These are phyloP conservation scores for Tridacna crocea DNA, from an alignment of 2,888 invertebrate genomes.

Conservation along the genomic window DNA sequence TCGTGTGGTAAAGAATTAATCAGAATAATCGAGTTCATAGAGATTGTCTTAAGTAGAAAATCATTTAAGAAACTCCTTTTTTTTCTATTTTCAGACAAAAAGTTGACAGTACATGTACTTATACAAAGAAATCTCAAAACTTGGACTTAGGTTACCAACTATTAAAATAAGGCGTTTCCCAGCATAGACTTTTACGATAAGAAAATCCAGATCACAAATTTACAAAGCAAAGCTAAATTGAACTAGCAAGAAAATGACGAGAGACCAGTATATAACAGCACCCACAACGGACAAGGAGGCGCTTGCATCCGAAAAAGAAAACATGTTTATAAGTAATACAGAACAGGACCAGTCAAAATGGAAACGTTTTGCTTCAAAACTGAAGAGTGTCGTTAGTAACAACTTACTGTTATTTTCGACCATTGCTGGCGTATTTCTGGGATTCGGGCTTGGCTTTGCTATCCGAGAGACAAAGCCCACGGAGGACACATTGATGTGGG, in stretches of 20 bases:
- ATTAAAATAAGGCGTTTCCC: too few species aligned
- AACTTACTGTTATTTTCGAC: conserved; percentile 31
- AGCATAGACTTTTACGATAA: too few species aligned
- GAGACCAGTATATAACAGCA: background rate
- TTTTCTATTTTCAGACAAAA: too few species aligned
- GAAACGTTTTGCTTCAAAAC: conserved; percentile 85
- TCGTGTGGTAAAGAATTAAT: too few species aligned
- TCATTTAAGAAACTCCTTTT: too few species aligned
- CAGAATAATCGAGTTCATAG: too few species aligned
- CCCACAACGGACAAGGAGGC: conserved; percentile 6
- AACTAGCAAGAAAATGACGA: background rate
- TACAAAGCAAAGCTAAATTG: too few species aligned
- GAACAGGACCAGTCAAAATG: background rate
- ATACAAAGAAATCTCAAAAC: too few species aligned
- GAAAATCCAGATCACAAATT: too few species aligned
- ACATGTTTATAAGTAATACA: background rate
- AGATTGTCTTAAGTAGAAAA: too few species aligned
- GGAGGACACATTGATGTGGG: conserved; percentile 32
- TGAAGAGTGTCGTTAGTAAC: background rate
- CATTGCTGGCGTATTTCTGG: conserved; percentile 27
- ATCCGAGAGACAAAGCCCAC: conserved; percentile 28
- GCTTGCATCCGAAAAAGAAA: background rate
- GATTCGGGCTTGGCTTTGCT: conserved; percentile 31
- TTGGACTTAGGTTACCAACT: too few species aligned
- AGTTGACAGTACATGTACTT: too few species aligned